Evolutionary conservation across 2,113 vertebrate species (phyloP).

Genomic region (Hydropotes inermis): DNA sequence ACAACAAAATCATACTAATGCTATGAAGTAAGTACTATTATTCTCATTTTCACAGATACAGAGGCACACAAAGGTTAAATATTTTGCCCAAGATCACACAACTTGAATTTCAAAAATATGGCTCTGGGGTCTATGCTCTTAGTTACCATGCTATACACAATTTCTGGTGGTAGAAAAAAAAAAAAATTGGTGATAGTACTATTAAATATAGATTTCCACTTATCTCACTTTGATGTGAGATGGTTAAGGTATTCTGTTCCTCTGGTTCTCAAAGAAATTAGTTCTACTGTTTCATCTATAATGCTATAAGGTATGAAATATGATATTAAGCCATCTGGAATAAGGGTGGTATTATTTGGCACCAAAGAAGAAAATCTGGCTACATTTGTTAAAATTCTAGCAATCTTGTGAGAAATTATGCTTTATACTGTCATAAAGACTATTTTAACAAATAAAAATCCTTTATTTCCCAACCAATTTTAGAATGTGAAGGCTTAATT

Average conservation of each 20-base stretch:
- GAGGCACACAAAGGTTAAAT: neutral
- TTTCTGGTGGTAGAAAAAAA: neutral
- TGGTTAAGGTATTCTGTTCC: neutral
- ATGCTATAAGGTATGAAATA: neutral
- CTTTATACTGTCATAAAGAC: neutral
- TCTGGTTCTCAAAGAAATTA: neutral
- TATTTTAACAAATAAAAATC: constrained; percentile 6
- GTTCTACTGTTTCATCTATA: neutral
- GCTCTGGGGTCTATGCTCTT: neutral
- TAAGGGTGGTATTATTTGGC: neutral
- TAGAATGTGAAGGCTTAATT: neutral
- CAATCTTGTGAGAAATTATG: neutral
- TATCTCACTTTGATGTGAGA: neutral
- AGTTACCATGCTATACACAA: neutral
- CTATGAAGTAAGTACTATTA: neutral
- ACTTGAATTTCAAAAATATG: neutral
- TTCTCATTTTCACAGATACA: neutral
- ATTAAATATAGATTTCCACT: neutral
- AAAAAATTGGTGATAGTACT: neutral
- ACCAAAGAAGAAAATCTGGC: neutral
- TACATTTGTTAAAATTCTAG: neutral
- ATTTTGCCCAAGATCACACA: neutral
- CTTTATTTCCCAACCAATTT: neutral
- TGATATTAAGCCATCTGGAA: neutral
- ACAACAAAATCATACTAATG: neutral